A percentile compares a stretch with the other conserved stretches of the same genome.
Conservation (phyloP, 92 coral and sea anemone species). For the Zoanthus solanderi region DNA sequence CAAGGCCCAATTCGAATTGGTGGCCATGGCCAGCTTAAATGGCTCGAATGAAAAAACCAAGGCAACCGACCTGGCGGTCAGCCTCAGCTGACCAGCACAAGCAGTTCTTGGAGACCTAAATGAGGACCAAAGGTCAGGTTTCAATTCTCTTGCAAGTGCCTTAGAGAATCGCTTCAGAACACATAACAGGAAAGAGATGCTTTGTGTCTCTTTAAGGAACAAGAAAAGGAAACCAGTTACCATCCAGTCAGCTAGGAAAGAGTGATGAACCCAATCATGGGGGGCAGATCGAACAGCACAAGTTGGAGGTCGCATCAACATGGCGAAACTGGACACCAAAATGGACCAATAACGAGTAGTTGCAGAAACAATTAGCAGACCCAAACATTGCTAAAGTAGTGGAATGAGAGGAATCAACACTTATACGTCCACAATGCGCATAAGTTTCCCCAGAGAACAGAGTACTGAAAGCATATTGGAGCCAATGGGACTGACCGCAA, state of each 20-base stretch:
- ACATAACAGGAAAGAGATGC: slow-evolving; percentile 44
- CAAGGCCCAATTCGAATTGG: slow-evolving; percentile 61
- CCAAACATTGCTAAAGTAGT: neutral
- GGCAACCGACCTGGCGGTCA: slow-evolving; percentile 58
- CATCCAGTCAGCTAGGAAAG: neutral
- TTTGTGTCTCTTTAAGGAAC: slow-evolving; percentile 37
- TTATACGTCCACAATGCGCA: slow-evolving; percentile 18
- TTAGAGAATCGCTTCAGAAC: slow-evolving; percentile 44
- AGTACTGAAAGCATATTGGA: slow-evolving; percentile 20
- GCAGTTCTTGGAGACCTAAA: slow-evolving; percentile 63
- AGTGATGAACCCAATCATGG: neutral
- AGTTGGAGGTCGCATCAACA: neutral
- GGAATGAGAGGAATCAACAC: slow-evolving; percentile 19
- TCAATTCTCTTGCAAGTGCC: slow-evolving; percentile 31
- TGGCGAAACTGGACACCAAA: neutral
- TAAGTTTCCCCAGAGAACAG: neutral
- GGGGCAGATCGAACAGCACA: neutral
- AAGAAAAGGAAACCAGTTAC: slow-evolving; percentile 6
- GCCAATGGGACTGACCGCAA: slow-evolving; percentile 41
- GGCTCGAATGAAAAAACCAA: slow-evolving; percentile 37
- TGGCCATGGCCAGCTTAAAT: slow-evolving; percentile 34
- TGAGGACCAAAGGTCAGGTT: slow-evolving; percentile 43
- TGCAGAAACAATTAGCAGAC: neutral
- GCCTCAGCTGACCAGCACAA: slow-evolving; percentile 55
- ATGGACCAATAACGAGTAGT: neutral